Conservation (phyloP, 1,140 invertebrate species). For the Bombyx mandarina region DNA sequence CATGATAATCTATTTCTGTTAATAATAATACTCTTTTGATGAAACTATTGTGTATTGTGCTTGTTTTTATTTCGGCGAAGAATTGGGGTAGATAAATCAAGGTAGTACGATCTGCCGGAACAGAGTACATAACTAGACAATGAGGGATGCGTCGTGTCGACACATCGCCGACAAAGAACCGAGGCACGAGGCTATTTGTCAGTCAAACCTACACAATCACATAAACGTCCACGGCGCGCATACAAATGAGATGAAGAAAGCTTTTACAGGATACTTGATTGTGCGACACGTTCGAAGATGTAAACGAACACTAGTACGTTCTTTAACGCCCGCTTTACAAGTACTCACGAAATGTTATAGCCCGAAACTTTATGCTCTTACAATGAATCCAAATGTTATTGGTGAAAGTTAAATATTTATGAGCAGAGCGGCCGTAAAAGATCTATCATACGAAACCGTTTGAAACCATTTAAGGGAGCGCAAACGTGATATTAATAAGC, state of each 20-base stretch:
- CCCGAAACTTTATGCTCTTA: not conserved
- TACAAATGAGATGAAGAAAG: slow-evolving; percentile 23
- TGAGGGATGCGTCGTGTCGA: slow-evolving; percentile 17
- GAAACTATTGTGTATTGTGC: too few species aligned
- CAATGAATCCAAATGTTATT: slow-evolving; percentile 9
- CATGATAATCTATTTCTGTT: too few species aligned
- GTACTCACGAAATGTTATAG: not conserved
- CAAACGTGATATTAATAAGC: slow-evolving; percentile 7
- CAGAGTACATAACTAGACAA: slow-evolving; percentile 18
- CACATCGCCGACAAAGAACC: slow-evolving; percentile 21
- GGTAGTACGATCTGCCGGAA: slow-evolving; percentile 13
- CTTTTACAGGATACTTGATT: slow-evolving; percentile 15
- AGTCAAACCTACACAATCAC: slow-evolving; percentile 21
- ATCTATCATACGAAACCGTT: slow-evolving; percentile 13
- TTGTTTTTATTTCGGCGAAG: too few species aligned
- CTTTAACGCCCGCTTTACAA: slow-evolving; percentile 2
- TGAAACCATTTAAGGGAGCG: slow-evolving; percentile 32
- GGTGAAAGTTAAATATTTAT: slow-evolving; percentile 34
- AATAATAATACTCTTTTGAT: too few species aligned
- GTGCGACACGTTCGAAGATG: slow-evolving; percentile 2
- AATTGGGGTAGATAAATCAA: too few species aligned
- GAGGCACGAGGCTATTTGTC: slow-evolving; percentile 24
- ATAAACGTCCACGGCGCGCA: slow-evolving; percentile 13
- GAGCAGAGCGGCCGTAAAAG: slow-evolving; percentile 16
- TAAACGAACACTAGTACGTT: not conserved